phyloP scores from a whole-genome alignment of 1,140 invertebrate species.

The Brachionus rotundiformis region DNA sequence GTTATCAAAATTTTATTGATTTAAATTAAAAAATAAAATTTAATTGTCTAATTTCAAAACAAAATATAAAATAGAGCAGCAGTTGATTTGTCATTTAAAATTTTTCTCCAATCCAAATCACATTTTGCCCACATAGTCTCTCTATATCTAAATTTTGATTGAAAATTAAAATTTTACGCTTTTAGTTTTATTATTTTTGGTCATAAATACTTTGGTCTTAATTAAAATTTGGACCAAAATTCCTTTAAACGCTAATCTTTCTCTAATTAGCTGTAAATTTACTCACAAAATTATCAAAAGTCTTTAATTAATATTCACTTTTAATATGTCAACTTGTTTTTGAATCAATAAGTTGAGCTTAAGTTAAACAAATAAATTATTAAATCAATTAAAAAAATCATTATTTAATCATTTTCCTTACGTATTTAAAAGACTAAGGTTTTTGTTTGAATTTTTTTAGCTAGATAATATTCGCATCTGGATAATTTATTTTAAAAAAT shows the following conservation, averaged over 20 bases:
- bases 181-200: background rate
- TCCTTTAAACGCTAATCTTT: background rate
- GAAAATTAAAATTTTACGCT: background rate
- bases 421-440: no score
- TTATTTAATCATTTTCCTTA: no score
- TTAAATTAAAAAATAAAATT: background rate
- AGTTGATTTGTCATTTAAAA: background rate
- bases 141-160: background rate
- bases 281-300: background rate
- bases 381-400: background rate
- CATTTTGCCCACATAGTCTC: background rate
- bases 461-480: no score
- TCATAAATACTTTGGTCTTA: background rate
- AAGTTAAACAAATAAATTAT: background rate
- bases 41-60: slow-evolving; percentile 11
- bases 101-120: no score
- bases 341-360: background rate
- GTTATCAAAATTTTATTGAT: background rate
- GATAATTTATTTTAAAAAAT: no score
- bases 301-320: background rate
- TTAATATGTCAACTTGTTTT: background rate
- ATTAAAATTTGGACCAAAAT: background rate
- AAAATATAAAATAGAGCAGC: background rate
- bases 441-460: no score
- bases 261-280: background rate